A percentile compares a stretch with the other conserved stretches of the same genome.
Evolutionary conservation across 2,113 vertebrate genomes (phyloP).

Genomic region (Fulmarus glacialis): DNA sequence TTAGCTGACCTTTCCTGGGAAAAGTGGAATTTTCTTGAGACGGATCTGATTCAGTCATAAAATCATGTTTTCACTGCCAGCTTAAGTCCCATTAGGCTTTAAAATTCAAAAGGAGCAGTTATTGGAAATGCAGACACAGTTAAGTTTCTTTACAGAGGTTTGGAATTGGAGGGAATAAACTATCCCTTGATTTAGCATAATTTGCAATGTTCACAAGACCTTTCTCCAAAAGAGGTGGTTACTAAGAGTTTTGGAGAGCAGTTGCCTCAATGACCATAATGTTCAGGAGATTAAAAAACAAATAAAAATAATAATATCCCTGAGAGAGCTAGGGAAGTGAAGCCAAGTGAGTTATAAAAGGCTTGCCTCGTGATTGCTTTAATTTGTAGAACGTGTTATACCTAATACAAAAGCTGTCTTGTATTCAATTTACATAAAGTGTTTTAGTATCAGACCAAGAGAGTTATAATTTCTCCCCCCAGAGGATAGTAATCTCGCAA

Average conservation of each 20-base stretch:
- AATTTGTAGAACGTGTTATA: constrained; percentile 28
- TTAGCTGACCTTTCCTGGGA: not conserved
- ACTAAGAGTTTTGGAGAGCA: not conserved
- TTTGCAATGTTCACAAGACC: not conserved
- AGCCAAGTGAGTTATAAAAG: constrained; percentile 44
- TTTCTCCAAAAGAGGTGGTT: not conserved
- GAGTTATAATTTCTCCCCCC: constrained; percentile 12
- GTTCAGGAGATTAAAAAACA: not conserved
- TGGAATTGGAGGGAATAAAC: not conserved
- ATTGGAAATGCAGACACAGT: not conserved
- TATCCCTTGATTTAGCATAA: not conserved
- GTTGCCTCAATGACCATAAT: not conserved
- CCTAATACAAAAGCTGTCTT: constrained; percentile 10
- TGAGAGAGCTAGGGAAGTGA: not conserved
- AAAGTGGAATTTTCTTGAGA: not conserved
- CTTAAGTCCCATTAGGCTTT: not conserved
- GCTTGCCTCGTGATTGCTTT: constrained; percentile 7
- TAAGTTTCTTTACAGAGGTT: not conserved
- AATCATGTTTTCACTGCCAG: not conserved
- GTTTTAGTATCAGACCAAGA: not conserved
- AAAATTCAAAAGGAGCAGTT: not conserved
- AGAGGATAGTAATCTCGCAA: not conserved
- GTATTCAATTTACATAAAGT: constrained; percentile 30
- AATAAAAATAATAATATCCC: not conserved
- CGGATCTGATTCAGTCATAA: not conserved